Evolutionary conservation across 2,797 vertebrate species (phyloP).

Genomic region (Phrynocephalus forsythii): DNA sequence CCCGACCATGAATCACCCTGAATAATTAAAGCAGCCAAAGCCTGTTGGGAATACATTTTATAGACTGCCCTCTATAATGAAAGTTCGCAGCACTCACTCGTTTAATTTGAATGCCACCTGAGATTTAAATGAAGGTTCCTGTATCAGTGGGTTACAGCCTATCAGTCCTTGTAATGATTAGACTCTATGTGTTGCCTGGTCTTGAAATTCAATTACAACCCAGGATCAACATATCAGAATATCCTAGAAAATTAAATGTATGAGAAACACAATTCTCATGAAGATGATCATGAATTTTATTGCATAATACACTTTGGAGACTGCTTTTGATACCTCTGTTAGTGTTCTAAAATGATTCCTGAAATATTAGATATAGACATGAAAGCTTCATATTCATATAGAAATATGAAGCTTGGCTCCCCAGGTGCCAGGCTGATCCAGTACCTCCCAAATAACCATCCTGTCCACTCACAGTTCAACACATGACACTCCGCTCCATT

Average conservation of each 20-base stretch:
- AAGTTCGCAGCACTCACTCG: constrained; percentile 61
- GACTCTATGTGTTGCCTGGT: constrained; percentile 30
- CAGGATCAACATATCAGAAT: constrained; percentile 55
- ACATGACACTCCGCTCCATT: too few species aligned
- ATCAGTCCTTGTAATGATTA: constrained; percentile 58
- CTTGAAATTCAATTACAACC: constrained; percentile 53
- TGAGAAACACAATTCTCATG: constrained; percentile 5
- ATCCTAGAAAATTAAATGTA: constrained; percentile 33
- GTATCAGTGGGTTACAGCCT: constrained; percentile 43
- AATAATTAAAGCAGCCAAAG: constrained; percentile 70
- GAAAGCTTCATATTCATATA: too few species aligned
- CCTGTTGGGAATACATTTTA: constrained; percentile 66
- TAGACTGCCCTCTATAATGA: constrained; percentile 58
- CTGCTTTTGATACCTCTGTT: background rate
- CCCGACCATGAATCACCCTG: constrained; percentile 49
- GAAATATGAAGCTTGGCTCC: too few species aligned
- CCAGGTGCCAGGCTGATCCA: too few species aligned
- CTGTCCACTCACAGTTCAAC: too few species aligned
- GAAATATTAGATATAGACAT: background rate
- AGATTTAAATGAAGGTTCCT: constrained; percentile 69
- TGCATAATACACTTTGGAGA: constrained; percentile 33
- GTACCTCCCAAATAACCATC: too few species aligned
- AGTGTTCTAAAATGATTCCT: constrained; percentile 3
- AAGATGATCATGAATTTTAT: background rate
- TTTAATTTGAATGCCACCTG: constrained; percentile 62